Base-by-base conservation (phyloP, 2,113 vertebrate species). In the Vimba vimba region DNA sequence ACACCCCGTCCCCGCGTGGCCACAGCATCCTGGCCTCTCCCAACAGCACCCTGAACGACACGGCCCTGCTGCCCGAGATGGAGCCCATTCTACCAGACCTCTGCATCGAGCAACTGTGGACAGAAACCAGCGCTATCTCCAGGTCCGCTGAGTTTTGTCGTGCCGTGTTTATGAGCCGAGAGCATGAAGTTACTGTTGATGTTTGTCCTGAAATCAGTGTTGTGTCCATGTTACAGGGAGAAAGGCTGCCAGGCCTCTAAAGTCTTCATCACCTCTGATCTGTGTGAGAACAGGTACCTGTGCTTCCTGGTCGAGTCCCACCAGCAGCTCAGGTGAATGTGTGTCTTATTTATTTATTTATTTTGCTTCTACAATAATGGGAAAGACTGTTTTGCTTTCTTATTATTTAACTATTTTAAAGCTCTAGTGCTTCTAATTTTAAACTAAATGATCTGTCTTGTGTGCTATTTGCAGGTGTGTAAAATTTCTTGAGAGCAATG, bases 21-120 rank as follows among this genome's bases (percentile, higher is more conserved):
- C 95, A 96, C 66, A 97, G 93, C 27, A 45, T 94, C 21, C 73
- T 95, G 85, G 86, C 94, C 9, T 99, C 97, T 3, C 96, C 96
- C 1, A 97, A 93, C 89, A 97, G 95, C 84, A 91, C 94, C 11
- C 88, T 93, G 60, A 97, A 94, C 0, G 97, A 97, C 36, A 96
- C 96, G 0, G 91, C 96, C 83, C 89, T 96, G 4, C 36, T 92
- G 4, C 94, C 97, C 0, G 97, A 99, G 91, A 96, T 96, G 0
- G 97, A 98, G 83, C 97, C 97, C 0, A 98, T 99, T 57, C 79
- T 97, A 86, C 98, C 98, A 0, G 96, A 99, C 89, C 96, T 99
- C 52, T 99, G 98, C 90, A 96, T 99, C 82, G 98, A 99, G 84
- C 97, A 99, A 87, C 94, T 99, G 52, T 99, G 98, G 98, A 97